These are phyloP conservation scores for Anas acuta DNA, from an alignment of 2,797 vertebrate genomes.

Conservation along the genomic window DNA sequence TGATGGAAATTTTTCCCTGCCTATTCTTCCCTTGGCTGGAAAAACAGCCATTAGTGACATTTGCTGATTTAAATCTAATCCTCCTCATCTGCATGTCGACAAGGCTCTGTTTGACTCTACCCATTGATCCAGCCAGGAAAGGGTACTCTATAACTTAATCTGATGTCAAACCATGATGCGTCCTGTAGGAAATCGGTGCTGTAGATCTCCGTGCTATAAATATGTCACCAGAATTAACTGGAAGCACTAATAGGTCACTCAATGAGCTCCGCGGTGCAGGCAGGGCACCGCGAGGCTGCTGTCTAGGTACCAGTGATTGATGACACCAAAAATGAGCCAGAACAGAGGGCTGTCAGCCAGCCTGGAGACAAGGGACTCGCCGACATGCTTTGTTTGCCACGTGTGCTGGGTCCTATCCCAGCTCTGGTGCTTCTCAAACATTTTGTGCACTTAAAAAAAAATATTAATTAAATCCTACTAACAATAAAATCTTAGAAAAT, in stretches of 20 bases:
- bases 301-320: slow-evolving; percentile 51
- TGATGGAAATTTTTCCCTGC: slow-evolving; percentile 53
- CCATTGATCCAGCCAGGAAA: slow-evolving; percentile 54
- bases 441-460: background rate
- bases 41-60: slow-evolving; percentile 56
- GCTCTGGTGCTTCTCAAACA: background rate
- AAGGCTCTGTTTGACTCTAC: slow-evolving; percentile 41
- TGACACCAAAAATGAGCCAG: slow-evolving; percentile 65
- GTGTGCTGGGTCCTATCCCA: background rate
- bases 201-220: slow-evolving; percentile 69
- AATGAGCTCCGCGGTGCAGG: slow-evolving; percentile 52
- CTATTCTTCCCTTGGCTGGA: slow-evolving; percentile 54
- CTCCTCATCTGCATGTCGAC: slow-evolving; percentile 59
- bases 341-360: slow-evolving; percentile 50
- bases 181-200: slow-evolving; percentile 63
- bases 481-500: background rate
- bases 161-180: slow-evolving; percentile 56
- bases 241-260: slow-evolving; percentile 72
- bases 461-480: background rate
- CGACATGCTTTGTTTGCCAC: background rate
- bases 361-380: background rate
- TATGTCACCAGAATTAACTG: slow-evolving; percentile 76
- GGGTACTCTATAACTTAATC: slow-evolving; percentile 62
- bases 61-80: slow-evolving; percentile 60
- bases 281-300: slow-evolving; percentile 35